These are phyloP conservation scores for Hybognathus amarus DNA, from an alignment of 2,797 vertebrate genomes.

Conservation along the genomic window DNA sequence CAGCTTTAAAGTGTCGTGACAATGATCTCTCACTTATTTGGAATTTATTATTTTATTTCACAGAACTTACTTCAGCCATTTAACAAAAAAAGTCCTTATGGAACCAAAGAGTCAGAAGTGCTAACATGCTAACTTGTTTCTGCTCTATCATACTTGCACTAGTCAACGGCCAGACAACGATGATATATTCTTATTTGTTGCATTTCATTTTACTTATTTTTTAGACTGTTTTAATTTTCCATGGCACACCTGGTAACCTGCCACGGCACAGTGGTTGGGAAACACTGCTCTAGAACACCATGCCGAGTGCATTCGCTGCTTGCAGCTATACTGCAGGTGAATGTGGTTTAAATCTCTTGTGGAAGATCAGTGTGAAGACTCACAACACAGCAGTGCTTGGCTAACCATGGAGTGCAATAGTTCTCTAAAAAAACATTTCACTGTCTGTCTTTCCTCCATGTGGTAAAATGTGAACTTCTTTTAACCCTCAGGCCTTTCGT, in stretches of 20 bases:
- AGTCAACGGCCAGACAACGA: too few species aligned
- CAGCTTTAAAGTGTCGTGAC: background rate
- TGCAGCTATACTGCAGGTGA: background rate
- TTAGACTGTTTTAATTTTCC: too few species aligned
- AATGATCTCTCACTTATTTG: background rate
- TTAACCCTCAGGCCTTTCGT: background rate
- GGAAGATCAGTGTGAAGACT: conserved; percentile 6
- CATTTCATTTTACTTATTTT: too few species aligned
- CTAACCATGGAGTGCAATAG: background rate
- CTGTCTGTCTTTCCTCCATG: background rate
- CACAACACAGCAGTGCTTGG: conserved; percentile 1
- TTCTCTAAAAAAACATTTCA: background rate
- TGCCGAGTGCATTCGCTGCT: background rate
- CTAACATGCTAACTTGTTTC: too few species aligned
- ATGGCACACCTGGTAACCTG: too few species aligned
- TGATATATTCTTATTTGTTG: too few species aligned
- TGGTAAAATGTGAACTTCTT: background rate
- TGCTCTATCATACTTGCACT: too few species aligned
- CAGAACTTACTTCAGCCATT: too few species aligned
- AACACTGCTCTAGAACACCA: background rate
- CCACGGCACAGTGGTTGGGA: too few species aligned
- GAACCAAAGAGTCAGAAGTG: too few species aligned
- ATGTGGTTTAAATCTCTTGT: background rate
- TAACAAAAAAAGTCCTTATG: too few species aligned
- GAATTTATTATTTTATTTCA: background rate